Evolutionary conservation across 1,140 invertebrate genomes (phyloP).

Genomic region (Acromyrmex charruanus): DNA sequence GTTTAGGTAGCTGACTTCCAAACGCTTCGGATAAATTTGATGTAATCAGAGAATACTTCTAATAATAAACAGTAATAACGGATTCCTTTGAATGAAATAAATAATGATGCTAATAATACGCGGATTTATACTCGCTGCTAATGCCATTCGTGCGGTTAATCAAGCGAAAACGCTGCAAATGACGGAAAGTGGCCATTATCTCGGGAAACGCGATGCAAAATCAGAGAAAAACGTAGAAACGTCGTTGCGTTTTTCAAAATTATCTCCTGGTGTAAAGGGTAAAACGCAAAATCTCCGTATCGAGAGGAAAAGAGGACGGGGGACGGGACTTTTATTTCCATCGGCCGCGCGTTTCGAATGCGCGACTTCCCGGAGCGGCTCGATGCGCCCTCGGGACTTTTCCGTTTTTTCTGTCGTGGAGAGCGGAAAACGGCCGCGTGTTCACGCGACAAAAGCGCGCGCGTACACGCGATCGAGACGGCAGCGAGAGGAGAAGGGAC

Average conservation of each 20-base stretch:
- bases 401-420: constrained; percentile 43
- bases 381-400: constrained; percentile 63
- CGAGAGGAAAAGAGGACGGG: neutral
- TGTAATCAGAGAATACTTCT: constrained; percentile 24
- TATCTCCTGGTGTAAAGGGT: constrained; percentile 9
- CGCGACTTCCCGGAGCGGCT: constrained; percentile 58
- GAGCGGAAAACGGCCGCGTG: constrained; percentile 19
- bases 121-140: neutral
- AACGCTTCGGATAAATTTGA: constrained; percentile 41
- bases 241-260: constrained; percentile 50
- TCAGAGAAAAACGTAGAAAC: constrained; percentile 25
- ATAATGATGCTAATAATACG: constrained; percentile 20
- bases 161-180: neutral
- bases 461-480: constrained; percentile 59
- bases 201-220: constrained; percentile 9
- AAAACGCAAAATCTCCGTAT: constrained; percentile 32
- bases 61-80: constrained; percentile 44
- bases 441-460: constrained; percentile 54
- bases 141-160: constrained; percentile 6
- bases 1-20: constrained; percentile 28
- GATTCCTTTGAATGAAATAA: constrained; percentile 9
- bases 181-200: constrained; percentile 45
- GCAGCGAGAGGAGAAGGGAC: constrained; percentile 35
- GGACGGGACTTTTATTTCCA: constrained; percentile 41
- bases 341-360: constrained; percentile 40